These are phyloP conservation scores for Lasioglossum leucozonium DNA, from an alignment of 2,888 invertebrate genomes.

Conservation along the genomic window DNA sequence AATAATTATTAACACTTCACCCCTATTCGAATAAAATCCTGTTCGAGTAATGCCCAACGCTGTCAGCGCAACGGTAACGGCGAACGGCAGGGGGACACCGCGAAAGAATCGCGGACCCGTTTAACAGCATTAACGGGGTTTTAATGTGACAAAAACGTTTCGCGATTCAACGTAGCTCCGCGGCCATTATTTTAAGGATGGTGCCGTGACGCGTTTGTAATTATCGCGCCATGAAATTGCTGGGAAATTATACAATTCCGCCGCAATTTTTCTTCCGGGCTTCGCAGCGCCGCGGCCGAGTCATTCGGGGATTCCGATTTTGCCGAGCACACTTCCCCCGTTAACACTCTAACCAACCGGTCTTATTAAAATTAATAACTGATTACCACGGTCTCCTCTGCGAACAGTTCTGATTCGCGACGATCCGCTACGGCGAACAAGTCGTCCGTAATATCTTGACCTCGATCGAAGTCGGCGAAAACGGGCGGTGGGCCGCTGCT, in stretches of 20 bases:
- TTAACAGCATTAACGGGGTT: constrained; percentile 17
- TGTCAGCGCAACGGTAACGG: not conserved
- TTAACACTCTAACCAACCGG: not conserved
- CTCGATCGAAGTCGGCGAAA: not conserved
- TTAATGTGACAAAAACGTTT: constrained; percentile 7
- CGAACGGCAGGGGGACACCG: not conserved
- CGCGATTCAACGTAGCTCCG: constrained; percentile 14
- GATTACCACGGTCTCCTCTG: not conserved
- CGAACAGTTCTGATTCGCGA: not conserved
- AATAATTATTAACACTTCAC: not conserved
- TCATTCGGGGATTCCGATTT: constrained; percentile 13
- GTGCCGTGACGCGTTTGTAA: constrained; percentile 50
- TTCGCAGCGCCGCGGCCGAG: not conserved
- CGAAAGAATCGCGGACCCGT: not conserved
- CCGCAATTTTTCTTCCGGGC: constrained; percentile 37
- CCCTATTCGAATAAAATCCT: not conserved
- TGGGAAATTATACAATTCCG: constrained; percentile 47
- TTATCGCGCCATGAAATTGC: constrained; percentile 47
- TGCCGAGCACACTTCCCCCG: not conserved
- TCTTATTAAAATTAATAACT: constrained; percentile 11
- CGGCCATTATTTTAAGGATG: constrained; percentile 41
- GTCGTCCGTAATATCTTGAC: not conserved
- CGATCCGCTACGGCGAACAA: not conserved
- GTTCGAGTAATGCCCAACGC: not conserved
- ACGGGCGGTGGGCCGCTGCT: not conserved